phyloP scores from a whole-genome alignment of 1,140 invertebrate genomes.

The Drosophila watanabei region DNA sequence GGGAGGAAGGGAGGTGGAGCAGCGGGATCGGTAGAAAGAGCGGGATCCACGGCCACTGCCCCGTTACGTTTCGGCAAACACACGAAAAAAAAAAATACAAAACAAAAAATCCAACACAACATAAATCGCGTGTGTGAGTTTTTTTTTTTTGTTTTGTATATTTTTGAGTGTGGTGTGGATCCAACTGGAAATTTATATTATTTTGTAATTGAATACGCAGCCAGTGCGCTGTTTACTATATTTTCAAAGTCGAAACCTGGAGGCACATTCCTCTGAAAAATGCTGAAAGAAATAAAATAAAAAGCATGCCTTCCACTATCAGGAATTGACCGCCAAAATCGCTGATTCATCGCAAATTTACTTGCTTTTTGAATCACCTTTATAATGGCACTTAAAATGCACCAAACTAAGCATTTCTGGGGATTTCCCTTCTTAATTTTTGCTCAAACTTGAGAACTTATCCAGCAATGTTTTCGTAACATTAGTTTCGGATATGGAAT shows the following conservation, averaged over 20 bases:
- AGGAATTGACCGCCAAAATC: conserved; percentile 35
- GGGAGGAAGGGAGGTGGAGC: conserved; percentile 1
- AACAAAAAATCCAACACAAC: conserved; percentile 17
- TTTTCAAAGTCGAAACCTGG: conserved; percentile 36
- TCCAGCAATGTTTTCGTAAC: not conserved
- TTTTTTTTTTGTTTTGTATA: conserved; percentile 24
- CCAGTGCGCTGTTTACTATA: conserved; percentile 31
- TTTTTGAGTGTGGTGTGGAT: conserved; percentile 58
- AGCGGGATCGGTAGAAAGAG: conserved; percentile 40
- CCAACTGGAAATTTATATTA: conserved; percentile 80
- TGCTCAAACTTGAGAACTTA: not conserved
- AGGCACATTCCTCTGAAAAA: conserved; percentile 9
- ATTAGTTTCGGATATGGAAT: not conserved
- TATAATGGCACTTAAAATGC: conserved; percentile 31
- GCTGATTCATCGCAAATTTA: conserved; percentile 24
- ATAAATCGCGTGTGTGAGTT: conserved; percentile 44
- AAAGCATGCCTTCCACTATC: not conserved
- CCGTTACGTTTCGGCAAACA: conserved; percentile 82
- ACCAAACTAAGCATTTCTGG: conserved; percentile 11
- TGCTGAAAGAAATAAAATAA: not conserved
- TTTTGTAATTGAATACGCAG: conserved; percentile 75
- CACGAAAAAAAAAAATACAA: conserved; percentile 42
- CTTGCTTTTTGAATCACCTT: conserved; percentile 40
- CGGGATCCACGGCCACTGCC: conserved; percentile 77
- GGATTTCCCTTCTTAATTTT: conserved; percentile 8